Percentiles rank a stretch among this genome's conserved stretches.
Conservation (phyloP, 2,888 invertebrate genomes). For the Nipponacmea schrenckii region DNA sequence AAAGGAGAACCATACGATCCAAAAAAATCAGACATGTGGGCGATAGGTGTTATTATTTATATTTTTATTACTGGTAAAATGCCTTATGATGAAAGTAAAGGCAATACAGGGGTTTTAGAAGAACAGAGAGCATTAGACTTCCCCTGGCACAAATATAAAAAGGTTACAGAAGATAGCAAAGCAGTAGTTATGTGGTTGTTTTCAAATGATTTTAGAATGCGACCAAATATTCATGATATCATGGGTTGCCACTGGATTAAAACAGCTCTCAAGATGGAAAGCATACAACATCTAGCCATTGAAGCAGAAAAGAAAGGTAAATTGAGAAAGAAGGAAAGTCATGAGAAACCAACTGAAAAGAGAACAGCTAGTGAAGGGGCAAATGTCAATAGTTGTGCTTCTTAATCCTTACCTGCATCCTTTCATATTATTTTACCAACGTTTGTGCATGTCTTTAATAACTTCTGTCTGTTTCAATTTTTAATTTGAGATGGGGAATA, state of each 20-base stretch:
- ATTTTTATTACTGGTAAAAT: slow-evolving; percentile 69
- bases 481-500: too few species aligned
- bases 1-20: slow-evolving; percentile 70
- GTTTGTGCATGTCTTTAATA: too few species aligned
- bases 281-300: slow-evolving; percentile 23
- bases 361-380: neutral
- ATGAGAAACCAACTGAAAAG: slow-evolving; percentile 12
- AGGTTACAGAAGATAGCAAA: slow-evolving; percentile 41
- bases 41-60: slow-evolving; percentile 69
- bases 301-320: slow-evolving; percentile 15
- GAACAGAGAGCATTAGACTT: slow-evolving; percentile 60
- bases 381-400: neutral
- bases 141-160: slow-evolving; percentile 59
- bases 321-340: slow-evolving; percentile 6
- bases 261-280: slow-evolving; percentile 27
- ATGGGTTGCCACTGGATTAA: slow-evolving; percentile 47
- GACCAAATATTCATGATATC: slow-evolving; percentile 55
- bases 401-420: too few species aligned
- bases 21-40: slow-evolving; percentile 70
- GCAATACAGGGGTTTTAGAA: slow-evolving; percentile 60
- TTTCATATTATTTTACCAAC: too few species aligned
- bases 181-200: slow-evolving; percentile 55
- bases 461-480: too few species aligned
- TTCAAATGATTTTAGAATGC: slow-evolving; percentile 48
- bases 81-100: slow-evolving; percentile 69